These are phyloP conservation scores for Phortica variegata DNA, from an alignment of 1,140 invertebrate species.

Conservation along the genomic window DNA sequence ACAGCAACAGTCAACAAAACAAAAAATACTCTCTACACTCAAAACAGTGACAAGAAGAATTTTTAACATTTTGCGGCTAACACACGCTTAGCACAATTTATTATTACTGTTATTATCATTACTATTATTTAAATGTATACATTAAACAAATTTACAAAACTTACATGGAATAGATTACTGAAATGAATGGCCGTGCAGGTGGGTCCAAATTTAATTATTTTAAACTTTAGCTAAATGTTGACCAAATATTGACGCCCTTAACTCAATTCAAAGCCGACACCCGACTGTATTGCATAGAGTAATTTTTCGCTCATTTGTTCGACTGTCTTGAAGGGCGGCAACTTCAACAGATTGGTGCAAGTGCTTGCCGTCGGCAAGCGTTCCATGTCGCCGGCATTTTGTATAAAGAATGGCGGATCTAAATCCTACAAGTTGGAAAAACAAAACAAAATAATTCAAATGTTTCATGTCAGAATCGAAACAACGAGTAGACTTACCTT, in stretches of 20 bases:
- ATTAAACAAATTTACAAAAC: too few relatives aligned
- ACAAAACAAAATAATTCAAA: conserved; percentile 1
- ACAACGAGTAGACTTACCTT: conserved; percentile 65
- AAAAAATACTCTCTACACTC: too few relatives aligned
- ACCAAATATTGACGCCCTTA: conserved; percentile 60
- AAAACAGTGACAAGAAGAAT: too few relatives aligned
- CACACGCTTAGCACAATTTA: too few relatives aligned
- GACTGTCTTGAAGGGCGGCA: conserved; percentile 86
- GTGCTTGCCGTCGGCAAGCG: conserved; percentile 93
- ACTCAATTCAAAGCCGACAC: conserved; percentile 94
- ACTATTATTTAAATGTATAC: too few relatives aligned
- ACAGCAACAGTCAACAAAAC: too few relatives aligned
- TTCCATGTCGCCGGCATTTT: conserved; percentile 82
- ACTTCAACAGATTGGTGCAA: conserved; percentile 96
- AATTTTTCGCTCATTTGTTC: conserved; percentile 80
- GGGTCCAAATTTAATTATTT: too few relatives aligned
- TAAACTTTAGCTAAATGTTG: too few relatives aligned
- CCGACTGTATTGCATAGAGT: conserved; percentile 90
- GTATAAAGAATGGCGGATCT: conserved; percentile 92
- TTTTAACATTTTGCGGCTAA: too few relatives aligned
- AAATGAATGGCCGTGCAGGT: too few relatives aligned
- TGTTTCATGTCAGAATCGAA: background rate
- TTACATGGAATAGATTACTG: too few relatives aligned
- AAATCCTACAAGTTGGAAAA: conserved; percentile 79
- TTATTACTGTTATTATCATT: too few relatives aligned